phyloP scores from a whole-genome alignment of 2,797 vertebrate genomes.

The Macropodus opercularis region DNA sequence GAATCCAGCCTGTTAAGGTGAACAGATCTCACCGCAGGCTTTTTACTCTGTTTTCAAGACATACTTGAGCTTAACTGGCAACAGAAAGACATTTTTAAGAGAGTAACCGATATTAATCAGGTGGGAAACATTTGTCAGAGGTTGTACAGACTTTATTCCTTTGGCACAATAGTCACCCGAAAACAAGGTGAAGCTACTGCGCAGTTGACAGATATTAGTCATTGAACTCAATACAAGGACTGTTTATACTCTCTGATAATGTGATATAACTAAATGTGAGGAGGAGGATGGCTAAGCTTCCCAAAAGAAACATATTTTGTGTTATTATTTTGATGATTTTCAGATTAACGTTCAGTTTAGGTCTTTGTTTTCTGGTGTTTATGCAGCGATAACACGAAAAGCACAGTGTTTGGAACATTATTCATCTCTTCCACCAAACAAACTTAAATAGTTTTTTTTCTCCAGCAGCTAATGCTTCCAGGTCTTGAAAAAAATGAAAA shows the following conservation, averaged over 20 bases:
- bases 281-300: slow-evolving; percentile 5
- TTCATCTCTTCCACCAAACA: too few species aligned
- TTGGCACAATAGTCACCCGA: not conserved
- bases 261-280: slow-evolving; percentile 8
- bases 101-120: not conserved
- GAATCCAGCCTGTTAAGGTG: slow-evolving; percentile 33
- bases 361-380: not conserved
- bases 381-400: too few species aligned
- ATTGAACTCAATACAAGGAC: not conserved
- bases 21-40: slow-evolving; percentile 3
- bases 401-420: too few species aligned
- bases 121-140: not conserved
- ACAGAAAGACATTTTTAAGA: not conserved
- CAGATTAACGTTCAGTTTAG: not conserved
- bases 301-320: slow-evolving; percentile 1
- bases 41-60: not conserved
- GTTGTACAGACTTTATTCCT: not conserved
- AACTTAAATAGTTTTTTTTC: too few species aligned
- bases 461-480: too few species aligned
- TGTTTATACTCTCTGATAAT: not conserved
- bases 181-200: not conserved
- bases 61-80: not conserved
- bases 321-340: not conserved
- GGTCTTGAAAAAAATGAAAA: too few species aligned
- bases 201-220: not conserved